phyloP scores from a whole-genome alignment of 1,140 invertebrate genomes.

The Platyscapa corneri region DNA sequence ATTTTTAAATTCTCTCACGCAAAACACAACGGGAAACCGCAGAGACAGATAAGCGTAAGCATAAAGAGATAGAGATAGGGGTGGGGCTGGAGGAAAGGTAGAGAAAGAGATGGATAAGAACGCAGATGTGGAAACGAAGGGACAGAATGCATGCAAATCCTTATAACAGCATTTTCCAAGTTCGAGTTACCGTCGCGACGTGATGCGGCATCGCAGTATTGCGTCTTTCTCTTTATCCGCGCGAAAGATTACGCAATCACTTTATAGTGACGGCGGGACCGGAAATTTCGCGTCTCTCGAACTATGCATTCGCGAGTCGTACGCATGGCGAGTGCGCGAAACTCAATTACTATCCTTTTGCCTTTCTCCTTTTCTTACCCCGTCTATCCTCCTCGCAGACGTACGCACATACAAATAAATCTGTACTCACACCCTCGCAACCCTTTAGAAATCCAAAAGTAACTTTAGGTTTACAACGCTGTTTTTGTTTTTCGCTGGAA shows the following conservation, averaged over 20 bases:
- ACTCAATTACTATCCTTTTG: constrained; percentile 46
- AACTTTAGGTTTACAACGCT: neutral
- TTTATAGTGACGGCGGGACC: constrained; percentile 14
- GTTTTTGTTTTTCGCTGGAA: neutral
- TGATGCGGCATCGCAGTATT: neutral
- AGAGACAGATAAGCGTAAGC: too few species aligned
- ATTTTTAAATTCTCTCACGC: too few species aligned
- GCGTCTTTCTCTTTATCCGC: constrained; percentile 37
- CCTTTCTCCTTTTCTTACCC: neutral
- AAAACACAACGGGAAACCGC: too few species aligned
- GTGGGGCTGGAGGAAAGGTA: too few species aligned
- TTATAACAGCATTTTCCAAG: constrained; percentile 43
- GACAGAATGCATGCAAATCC: constrained; percentile 36
- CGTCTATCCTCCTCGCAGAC: too few species aligned
- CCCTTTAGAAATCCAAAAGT: constrained; percentile 22
- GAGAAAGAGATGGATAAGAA: too few species aligned
- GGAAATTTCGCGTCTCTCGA: constrained; percentile 43
- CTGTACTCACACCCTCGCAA: too few species aligned
- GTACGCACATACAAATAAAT: too few species aligned
- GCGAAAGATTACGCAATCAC: constrained; percentile 49
- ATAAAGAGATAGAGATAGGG: too few species aligned
- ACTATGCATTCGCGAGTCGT: constrained; percentile 34
- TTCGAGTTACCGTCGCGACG: constrained; percentile 14
- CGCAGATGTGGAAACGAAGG: neutral
- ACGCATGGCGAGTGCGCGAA: constrained; percentile 22